These are phyloP conservation scores for Trilocha varians DNA, from an alignment of 2,888 invertebrate species.

Conservation along the genomic window DNA sequence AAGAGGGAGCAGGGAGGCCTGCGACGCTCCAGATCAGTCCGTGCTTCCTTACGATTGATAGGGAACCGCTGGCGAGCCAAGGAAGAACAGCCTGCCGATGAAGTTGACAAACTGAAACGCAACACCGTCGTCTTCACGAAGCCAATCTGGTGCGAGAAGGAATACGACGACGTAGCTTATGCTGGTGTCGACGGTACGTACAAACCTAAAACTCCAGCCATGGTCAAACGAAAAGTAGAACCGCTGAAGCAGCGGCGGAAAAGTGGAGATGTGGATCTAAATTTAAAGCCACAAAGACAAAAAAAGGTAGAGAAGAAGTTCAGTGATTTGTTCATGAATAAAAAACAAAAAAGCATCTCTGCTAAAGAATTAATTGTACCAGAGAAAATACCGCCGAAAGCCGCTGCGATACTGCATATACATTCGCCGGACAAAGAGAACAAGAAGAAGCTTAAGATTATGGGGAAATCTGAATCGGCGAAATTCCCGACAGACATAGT, in stretches of 20 bases:
- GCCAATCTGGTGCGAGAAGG: constrained; percentile 58
- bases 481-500: constrained; percentile 46
- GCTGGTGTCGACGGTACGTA: constrained; percentile 63
- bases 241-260: constrained; percentile 44
- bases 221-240: constrained; percentile 57
- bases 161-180: constrained; percentile 54
- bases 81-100: constrained; percentile 47
- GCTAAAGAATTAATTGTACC: constrained; percentile 63
- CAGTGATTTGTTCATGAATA: constrained; percentile 61
- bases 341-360: constrained; percentile 57
- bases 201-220: constrained; percentile 58
- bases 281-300: constrained; percentile 48
- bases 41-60: constrained; percentile 79
- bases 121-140: constrained; percentile 50
- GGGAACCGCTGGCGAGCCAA: constrained; percentile 75
- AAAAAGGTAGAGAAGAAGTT: constrained; percentile 64
- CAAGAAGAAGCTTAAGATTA: constrained; percentile 51
- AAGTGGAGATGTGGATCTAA: constrained; percentile 59
- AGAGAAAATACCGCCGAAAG: constrained; percentile 74
- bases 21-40: constrained; percentile 79
- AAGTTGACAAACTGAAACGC: constrained; percentile 44
- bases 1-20: constrained; percentile 64
- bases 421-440: constrained; percentile 56
- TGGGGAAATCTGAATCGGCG: constrained; percentile 57
- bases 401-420: constrained; percentile 75